Conservation (phyloP, 2,113 vertebrate species). For the Cephalopterus ornatus region DNA sequence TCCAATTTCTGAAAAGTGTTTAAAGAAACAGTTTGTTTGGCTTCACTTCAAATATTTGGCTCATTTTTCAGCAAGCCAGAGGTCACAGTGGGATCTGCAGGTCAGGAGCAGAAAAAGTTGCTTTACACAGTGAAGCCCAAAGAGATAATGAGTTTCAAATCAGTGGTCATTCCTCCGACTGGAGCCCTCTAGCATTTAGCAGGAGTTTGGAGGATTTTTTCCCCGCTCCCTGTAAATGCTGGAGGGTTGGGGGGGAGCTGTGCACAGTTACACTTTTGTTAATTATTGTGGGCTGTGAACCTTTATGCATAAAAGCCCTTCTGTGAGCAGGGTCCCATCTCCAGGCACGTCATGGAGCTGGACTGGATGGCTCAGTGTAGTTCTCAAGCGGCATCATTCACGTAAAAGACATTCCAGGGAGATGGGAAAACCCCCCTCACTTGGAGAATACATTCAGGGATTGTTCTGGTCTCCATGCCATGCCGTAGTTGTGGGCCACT, state of each 20-base stretch:
- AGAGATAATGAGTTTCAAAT: not conserved
- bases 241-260: not conserved
- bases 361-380: not conserved
- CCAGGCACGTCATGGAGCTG: not conserved
- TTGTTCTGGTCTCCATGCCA: not conserved
- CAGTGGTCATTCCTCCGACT: not conserved
- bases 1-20: slow-evolving; percentile 46
- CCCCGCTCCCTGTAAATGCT: not conserved
- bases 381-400: not conserved
- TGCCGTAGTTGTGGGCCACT: not conserved
- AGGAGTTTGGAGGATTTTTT: not conserved
- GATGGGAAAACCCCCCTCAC: not conserved
- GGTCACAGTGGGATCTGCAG: slow-evolving; percentile 43
- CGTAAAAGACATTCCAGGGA: slow-evolving; percentile 26
- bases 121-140: slow-evolving; percentile 26
- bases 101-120: slow-evolving; percentile 32
- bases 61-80: slow-evolving; percentile 50
- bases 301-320: not conserved
- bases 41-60: slow-evolving; percentile 64
- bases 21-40: slow-evolving; percentile 71
- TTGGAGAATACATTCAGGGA: not conserved
- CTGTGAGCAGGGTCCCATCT: slow-evolving; percentile 9
- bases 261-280: slow-evolving; percentile 53
- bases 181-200: not conserved
- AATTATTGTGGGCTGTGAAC: not conserved